phyloP scores from a whole-genome alignment of 2,888 invertebrate species.

The Rapana venosa region DNA sequence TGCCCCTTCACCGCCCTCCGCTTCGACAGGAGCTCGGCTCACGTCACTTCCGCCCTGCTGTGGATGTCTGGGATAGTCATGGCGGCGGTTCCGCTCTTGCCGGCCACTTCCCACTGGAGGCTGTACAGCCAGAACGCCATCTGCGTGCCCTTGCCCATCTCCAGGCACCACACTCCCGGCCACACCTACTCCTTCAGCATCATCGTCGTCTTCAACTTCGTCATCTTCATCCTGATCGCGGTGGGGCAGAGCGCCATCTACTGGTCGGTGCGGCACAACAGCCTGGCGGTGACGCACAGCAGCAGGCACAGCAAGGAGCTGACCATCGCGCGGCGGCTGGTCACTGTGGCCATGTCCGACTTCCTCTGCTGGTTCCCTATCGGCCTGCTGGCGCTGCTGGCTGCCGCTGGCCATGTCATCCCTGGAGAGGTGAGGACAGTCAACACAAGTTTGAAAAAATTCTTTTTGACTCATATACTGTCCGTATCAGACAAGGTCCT shows the following conservation, averaged over 20 bases:
- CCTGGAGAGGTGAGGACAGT: constrained; percentile 51
- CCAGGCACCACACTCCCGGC: background rate
- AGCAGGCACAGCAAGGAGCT: background rate
- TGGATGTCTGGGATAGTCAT: background rate
- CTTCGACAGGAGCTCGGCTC: background rate
- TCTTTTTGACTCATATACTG: too few relatives aligned
- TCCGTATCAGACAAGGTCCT: too few relatives aligned
- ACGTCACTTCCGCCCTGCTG: background rate
- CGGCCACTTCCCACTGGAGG: constrained; percentile 44
- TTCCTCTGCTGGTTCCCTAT: constrained; percentile 12
- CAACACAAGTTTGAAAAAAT: constrained; percentile 32
- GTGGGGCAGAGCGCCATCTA: constrained; percentile 8
- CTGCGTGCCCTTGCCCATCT: constrained; percentile 11
- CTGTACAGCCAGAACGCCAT: constrained; percentile 44
- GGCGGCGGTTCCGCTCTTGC: background rate
- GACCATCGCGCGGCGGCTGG: background rate
- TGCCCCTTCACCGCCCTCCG: background rate
- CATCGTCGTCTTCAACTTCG: constrained; percentile 29
- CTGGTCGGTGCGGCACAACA: constrained; percentile 10
- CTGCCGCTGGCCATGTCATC: background rate
- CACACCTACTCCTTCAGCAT: constrained; percentile 9
- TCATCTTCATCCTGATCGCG: background rate
- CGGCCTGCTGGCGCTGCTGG: background rate
- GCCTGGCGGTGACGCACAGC: background rate
- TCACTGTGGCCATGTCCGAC: constrained; percentile 20